Base-by-base conservation (phyloP, 2,888 invertebrate species). In the Hyppa rectilinea region DNA sequence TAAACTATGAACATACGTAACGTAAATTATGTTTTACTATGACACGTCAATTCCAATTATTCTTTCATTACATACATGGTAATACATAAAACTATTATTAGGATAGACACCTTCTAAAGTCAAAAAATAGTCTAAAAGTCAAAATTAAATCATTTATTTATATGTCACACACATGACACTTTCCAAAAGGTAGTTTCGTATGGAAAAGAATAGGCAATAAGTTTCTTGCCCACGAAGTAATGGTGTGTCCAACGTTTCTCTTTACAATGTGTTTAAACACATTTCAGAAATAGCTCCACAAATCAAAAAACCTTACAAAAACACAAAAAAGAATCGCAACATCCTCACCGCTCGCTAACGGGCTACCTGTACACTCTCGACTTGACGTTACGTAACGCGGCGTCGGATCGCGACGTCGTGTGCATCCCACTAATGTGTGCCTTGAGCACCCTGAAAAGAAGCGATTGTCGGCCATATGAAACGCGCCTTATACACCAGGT, bases 401-500 rank as follows among this genome's bases (percentile, higher is more conserved):
- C 47, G 23, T 58, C 53, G 47, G 58, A 58, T 64, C 66, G 67
- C 49, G 31, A 59, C 59, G 59, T 71, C 64, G 55, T 40, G 65
- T 62, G 65, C 65, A 60, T 47, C 23, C 43, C 62, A 23, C 71
- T 75, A 63, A 79, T 71, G 65, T 68, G 52, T 63, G 36, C 59
- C 49, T 36, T 26, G 36, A n/a, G 43, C 70, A 34, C 12, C 45
- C 61, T 56, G 52, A 50, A 55, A 65, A 76, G 62, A 71, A 66
- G n/a, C 68, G 76, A 53, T n/a, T 62, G 68, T 70, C 63, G 23
- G 29, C 23, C 49, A 17, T 14, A 31, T 75, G 43, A 49, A 53
- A 10, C 17, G 53, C 23, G 45, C 63, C 55, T 68, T 40, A 56
- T 40, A 61, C 9, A 36, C 17, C 52, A 67, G 52, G 53, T 66